Evolutionary conservation across 2,888 invertebrate species (phyloP).

Genomic region (Tineola bisselliella): DNA sequence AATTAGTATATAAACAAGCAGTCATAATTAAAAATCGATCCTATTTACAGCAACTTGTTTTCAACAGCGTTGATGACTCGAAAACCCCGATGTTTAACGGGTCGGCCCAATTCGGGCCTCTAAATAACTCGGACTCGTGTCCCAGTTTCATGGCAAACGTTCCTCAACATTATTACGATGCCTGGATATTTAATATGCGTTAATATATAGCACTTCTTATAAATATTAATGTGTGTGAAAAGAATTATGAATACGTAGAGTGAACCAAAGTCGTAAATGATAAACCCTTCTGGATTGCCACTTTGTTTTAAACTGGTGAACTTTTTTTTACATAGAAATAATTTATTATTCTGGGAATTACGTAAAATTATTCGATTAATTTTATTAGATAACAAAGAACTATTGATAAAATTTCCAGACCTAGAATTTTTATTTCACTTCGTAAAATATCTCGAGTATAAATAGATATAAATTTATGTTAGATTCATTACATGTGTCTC

Average conservation of each 20-base stretch:
- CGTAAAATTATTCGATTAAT: no score
- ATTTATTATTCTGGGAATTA: no score
- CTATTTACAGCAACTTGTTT: constrained; percentile 31
- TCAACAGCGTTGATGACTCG: constrained; percentile 35
- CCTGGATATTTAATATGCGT: background rate
- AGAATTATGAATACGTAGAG: no score
- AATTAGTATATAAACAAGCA: background rate
- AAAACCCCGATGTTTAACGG: constrained; percentile 56
- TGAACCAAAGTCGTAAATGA: no score
- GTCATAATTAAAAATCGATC: background rate
- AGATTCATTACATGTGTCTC: background rate
- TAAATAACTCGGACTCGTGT: constrained; percentile 38
- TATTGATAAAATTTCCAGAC: no score
- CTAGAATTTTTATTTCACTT: no score
- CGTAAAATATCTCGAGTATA: no score
- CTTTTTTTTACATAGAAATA: no score
- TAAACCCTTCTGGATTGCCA: no score
- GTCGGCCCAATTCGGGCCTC: constrained; percentile 54
- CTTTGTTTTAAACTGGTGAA: no score
- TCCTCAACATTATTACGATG: constrained; percentile 3
- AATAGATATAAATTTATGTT: no score
- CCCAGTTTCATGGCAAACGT: constrained; percentile 11
- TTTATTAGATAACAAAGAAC: no score
- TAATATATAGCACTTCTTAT: background rate
- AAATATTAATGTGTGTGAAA: background rate